Percentiles rank a stretch among this genome's conserved stretches.
Evolutionary conservation across 2,113 vertebrate species (phyloP).

Genomic region (Rhynchopsitta pachyrhyncha): DNA sequence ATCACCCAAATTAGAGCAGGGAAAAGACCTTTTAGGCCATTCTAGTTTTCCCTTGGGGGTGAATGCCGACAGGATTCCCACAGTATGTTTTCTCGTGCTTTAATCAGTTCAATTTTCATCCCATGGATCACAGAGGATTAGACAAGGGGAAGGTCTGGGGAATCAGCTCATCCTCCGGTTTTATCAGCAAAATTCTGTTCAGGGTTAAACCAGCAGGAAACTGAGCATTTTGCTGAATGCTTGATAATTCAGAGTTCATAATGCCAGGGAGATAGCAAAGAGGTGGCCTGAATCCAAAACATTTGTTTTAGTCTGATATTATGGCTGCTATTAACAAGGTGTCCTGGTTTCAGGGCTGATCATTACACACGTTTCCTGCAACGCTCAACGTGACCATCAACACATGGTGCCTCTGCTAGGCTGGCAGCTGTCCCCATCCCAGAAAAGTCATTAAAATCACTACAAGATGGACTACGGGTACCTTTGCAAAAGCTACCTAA

Average conservation of each 20-base stretch:
- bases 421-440: neutral
- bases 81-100: neutral
- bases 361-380: neutral
- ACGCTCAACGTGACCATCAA: neutral
- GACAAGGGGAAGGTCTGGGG: neutral
- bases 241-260: neutral
- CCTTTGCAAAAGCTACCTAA: neutral
- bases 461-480: neutral
- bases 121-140: slow-evolving; percentile 30
- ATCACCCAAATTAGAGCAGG: neutral
- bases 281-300: neutral
- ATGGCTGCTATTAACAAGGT: neutral
- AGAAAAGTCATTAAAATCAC: slow-evolving; percentile 34
- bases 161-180: slow-evolving; percentile 30
- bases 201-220: neutral
- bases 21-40: slow-evolving; percentile 5
- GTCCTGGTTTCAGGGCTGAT: neutral
- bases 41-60: neutral
- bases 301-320: neutral
- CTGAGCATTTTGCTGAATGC: neutral
- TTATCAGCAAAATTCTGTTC: slow-evolving; percentile 18
- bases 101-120: slow-evolving; percentile 23
- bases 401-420: neutral
- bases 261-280: neutral
- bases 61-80: neutral